Evolutionary conservation across 2,888 invertebrate species (phyloP).

Genomic region (Mesodorylaimus sp.): DNA sequence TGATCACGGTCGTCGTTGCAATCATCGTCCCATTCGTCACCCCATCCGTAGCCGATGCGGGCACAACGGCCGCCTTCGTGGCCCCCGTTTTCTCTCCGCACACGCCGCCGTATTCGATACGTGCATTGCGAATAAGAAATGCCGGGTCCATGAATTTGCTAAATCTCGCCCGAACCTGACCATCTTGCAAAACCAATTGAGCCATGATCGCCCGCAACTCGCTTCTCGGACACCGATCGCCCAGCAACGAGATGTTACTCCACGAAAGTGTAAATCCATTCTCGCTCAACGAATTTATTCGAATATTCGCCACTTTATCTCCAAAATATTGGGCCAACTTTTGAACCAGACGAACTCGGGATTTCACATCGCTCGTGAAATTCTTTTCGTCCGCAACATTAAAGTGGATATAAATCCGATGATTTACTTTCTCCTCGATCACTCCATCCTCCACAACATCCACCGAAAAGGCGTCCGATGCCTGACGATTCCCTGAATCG

Average conservation of each 20-base stretch:
- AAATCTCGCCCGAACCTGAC: too few species aligned
- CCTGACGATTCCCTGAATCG: background rate
- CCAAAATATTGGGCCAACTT: background rate
- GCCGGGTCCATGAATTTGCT: too few species aligned
- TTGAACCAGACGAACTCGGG: background rate
- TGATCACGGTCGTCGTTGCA: too few species aligned
- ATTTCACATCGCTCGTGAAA: background rate
- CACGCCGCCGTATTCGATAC: too few species aligned
- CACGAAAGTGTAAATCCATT: too few species aligned
- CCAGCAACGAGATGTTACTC: background rate
- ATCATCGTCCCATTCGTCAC: background rate
- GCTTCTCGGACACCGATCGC: background rate
- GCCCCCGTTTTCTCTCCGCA: background rate
- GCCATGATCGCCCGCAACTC: background rate
- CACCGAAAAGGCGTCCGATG: background rate
- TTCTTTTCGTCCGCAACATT: background rate
- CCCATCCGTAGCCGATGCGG: background rate
- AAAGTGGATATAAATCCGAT: background rate
- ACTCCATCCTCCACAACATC: background rate
- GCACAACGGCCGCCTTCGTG: background rate
- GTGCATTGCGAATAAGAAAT: background rate
- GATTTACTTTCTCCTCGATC: background rate
- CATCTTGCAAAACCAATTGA: background rate
- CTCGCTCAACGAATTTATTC: too few species aligned
- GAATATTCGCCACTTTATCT: too few species aligned